Evolutionary conservation across 2,797 vertebrate species (phyloP).

Genomic region (Ispidina lecontei): DNA sequence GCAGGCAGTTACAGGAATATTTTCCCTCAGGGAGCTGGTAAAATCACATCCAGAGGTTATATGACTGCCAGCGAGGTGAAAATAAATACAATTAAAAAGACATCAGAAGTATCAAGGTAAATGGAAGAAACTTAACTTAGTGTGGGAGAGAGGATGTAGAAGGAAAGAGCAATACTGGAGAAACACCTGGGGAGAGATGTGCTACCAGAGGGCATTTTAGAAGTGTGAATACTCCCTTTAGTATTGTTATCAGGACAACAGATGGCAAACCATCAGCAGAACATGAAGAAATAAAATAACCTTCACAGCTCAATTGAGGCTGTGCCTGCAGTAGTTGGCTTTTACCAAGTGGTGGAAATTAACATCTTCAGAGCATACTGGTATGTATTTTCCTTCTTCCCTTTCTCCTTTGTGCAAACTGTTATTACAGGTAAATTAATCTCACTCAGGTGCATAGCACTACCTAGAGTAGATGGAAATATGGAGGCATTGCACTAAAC

Average conservation of each 20-base stretch:
- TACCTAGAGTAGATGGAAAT: not conserved
- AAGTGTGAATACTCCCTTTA: conserved; percentile 11
- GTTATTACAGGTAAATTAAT: conserved; percentile 48
- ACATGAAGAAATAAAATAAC: conserved; percentile 51
- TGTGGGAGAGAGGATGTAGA: not conserved
- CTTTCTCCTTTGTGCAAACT: not conserved
- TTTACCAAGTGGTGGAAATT: conserved; percentile 33
- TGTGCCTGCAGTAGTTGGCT: not conserved
- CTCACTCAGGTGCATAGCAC: not conserved
- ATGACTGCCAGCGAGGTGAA: not conserved
- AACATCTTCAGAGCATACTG: not conserved
- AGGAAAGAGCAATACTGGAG: not conserved
- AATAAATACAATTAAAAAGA: conserved; percentile 28
- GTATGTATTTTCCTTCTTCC: not conserved
- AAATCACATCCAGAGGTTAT: not conserved
- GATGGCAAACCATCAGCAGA: conserved; percentile 47
- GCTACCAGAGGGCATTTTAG: not conserved
- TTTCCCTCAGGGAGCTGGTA: not conserved
- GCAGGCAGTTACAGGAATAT: not conserved
- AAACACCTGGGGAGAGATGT: not conserved
- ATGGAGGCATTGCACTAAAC: not conserved
- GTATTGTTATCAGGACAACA: conserved; percentile 30
- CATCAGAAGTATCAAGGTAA: not conserved
- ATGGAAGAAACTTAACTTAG: not conserved
- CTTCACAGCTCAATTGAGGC: conserved; percentile 41